Conservation (phyloP, 2,888 invertebrate genomes). For the Folsomia manolachei region DNA sequence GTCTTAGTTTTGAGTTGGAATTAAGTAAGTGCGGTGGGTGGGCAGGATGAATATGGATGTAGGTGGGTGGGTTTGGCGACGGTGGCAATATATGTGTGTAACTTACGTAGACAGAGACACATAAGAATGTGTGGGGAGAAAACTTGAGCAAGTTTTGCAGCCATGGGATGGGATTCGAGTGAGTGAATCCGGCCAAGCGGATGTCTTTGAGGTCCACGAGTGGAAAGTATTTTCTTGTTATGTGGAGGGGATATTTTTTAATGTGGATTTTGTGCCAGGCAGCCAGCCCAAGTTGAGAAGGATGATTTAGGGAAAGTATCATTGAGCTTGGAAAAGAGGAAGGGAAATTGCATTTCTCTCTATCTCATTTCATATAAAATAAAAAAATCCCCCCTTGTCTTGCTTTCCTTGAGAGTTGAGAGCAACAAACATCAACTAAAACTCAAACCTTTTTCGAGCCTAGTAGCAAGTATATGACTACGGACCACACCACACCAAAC, state of each 20-base stretch:
- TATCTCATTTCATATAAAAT: conserved; percentile 12
- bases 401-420: no score
- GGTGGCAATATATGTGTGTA: not conserved
- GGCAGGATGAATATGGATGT: not conserved
- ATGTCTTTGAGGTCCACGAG: conserved; percentile 1
- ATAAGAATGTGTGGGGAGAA: no score
- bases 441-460: not conserved
- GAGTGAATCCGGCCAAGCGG: not conserved
- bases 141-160: no score
- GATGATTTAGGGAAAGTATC: conserved; percentile 16
- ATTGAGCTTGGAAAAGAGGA: conserved; percentile 1
- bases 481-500: not conserved
- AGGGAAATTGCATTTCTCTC: conserved; percentile 16
- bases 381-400: conserved; percentile 5
- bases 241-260: conserved; percentile 6
- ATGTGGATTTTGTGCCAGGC: not conserved
- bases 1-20: not conserved
- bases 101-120: not conserved
- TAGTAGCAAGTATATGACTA: not conserved
- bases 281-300: not conserved
- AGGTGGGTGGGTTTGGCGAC: no score
- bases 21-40: not conserved
- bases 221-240: conserved; percentile 4
- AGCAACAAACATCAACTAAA: conserved; percentile 9
- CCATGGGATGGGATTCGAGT: no score